These are phyloP conservation scores for Mechanitis mazaeus DNA, from an alignment of 2,888 invertebrate species.

Conservation along the genomic window DNA sequence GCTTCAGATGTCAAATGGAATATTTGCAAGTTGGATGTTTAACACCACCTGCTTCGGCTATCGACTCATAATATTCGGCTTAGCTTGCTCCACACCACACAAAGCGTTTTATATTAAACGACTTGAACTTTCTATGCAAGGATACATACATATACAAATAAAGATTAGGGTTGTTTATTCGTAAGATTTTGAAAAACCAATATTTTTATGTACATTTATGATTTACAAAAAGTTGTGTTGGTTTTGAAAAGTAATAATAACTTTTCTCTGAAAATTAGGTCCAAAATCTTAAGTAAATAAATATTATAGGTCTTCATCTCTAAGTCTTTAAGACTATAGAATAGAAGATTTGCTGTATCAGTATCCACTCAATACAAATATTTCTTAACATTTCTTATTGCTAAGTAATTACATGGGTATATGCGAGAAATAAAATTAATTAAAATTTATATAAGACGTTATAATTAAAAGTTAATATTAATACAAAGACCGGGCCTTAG, in stretches of 20 bases:
- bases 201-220: not conserved
- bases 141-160: conserved; percentile 16
- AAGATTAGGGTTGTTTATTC: conserved; percentile 8
- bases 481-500: conserved; percentile 34
- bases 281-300: too few relatives aligned
- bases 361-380: too few relatives aligned
- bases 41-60: conserved; percentile 69
- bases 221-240: not conserved
- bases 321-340: too few relatives aligned
- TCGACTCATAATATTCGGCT: conserved; percentile 78
- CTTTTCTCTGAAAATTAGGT: too few relatives aligned
- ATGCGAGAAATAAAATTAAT: not conserved
- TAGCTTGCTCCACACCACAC: conserved; percentile 45
- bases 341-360: too few relatives aligned
- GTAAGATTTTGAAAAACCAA: not conserved
- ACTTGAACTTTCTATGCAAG: conserved; percentile 36
- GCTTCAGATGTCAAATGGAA: conserved; percentile 17
- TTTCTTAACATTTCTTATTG: not conserved
- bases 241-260: not conserved
- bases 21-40: conserved; percentile 62
- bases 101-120: conserved; percentile 40
- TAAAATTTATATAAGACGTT: conserved; percentile 8
- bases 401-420: not conserved
- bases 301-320: too few relatives aligned
- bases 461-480: conserved; percentile 26